A percentile compares a stretch with the other conserved stretches of the same genome.
Evolutionary conservation across 2,797 vertebrate genomes (phyloP).

Genomic region (Pelobates cultripes): DNA sequence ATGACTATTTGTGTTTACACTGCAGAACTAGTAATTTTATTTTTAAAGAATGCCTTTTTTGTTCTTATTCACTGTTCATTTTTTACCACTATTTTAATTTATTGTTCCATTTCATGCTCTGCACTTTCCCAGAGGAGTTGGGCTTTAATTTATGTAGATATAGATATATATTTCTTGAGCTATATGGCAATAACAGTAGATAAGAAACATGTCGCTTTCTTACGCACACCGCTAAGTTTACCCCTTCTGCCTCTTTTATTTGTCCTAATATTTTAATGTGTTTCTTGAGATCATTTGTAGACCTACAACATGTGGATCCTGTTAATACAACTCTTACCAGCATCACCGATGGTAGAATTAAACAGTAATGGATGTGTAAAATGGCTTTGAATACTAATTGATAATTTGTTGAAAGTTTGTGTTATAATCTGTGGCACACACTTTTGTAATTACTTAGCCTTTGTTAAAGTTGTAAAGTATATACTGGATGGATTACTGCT

Average conservation of each 20-base stretch:
- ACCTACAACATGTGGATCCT: constrained; percentile 6
- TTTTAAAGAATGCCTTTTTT: constrained; percentile 6
- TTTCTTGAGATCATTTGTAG: constrained; percentile 20
- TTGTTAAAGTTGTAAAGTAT: constrained; percentile 4
- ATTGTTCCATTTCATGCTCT: neutral
- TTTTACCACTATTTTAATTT: neutral
- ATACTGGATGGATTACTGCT: too few species aligned
- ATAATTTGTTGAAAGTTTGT: neutral
- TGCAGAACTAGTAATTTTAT: neutral
- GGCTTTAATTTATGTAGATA: neutral
- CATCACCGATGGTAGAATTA: constrained; percentile 10
- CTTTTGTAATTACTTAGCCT: constrained; percentile 29
- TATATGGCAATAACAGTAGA: constrained; percentile 45
- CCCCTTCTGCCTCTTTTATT: neutral
- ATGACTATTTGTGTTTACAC: neutral
- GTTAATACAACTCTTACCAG: constrained; percentile 38
- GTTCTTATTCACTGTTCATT: constrained; percentile 12
- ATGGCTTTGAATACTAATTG: neutral
- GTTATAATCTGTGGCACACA: constrained; percentile 18
- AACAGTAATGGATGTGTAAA: constrained; percentile 18
- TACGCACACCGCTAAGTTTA: neutral
- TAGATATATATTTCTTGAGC: neutral
- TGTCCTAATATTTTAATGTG: neutral
- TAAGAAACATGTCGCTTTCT: constrained; percentile 6
- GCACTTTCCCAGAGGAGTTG: neutral